These are phyloP conservation scores for Beris chalybata DNA, from an alignment of 2,888 invertebrate species.

Conservation along the genomic window DNA sequence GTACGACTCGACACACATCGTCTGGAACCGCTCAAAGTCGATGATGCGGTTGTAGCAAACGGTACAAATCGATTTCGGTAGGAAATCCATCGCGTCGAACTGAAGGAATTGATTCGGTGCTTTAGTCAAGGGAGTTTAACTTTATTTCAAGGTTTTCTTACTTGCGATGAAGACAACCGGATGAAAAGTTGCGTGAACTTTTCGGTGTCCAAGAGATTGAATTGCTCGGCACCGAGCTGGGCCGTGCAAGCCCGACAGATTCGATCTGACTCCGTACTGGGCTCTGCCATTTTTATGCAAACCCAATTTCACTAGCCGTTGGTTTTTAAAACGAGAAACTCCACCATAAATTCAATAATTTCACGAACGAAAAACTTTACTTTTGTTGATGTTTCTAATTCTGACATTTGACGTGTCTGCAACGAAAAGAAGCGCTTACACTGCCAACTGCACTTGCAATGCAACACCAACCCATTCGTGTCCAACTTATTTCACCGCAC, in stretches of 20 bases:
- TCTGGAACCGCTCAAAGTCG: conserved; percentile 7
- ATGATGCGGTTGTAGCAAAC: conserved; percentile 1
- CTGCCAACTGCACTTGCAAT: no score
- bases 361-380: neutral
- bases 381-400: conserved; percentile 19
- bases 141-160: conserved; percentile 3
- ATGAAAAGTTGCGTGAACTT: neutral
- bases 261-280: neutral
- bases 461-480: no score
- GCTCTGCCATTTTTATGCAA: conserved; percentile 4
- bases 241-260: conserved; percentile 14
- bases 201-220: neutral
- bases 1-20: conserved; percentile 19
- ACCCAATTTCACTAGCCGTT: neutral
- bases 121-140: neutral
- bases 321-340: neutral
- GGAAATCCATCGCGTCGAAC: neutral
- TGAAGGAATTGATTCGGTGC: neutral
- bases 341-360: conserved; percentile 5
- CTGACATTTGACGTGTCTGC: conserved; percentile 24
- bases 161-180: conserved; percentile 2
- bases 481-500: no score
- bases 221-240: neutral
- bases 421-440: no score
- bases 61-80: conserved; percentile 14